phyloP scores from a whole-genome alignment of 2,797 vertebrate genomes.

The Siniperca obscura region DNA sequence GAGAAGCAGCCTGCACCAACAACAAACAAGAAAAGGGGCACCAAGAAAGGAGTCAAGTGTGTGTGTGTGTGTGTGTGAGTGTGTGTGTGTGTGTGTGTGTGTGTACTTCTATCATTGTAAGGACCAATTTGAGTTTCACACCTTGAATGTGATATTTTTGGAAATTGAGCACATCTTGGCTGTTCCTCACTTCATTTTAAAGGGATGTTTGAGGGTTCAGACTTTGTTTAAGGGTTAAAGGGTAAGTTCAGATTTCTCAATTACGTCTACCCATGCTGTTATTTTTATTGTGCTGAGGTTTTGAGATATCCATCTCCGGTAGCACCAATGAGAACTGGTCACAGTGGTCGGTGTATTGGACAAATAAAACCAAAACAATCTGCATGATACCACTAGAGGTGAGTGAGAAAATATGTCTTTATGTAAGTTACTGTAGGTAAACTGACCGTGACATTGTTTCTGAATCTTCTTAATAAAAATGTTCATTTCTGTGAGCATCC shows the following conservation, averaged over 20 bases:
- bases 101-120: not conserved
- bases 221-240: not conserved
- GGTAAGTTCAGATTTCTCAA: no score
- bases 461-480: no score
- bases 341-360: no score
- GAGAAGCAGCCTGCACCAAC: slow-evolving; percentile 31
- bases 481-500: not conserved
- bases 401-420: no score
- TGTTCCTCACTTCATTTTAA: not conserved
- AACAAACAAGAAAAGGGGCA: no score
- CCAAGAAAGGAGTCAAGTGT: not conserved
- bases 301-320: not conserved
- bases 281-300: not conserved
- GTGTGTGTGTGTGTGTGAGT: not conserved
- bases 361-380: no score
- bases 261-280: no score
- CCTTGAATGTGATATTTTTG: not conserved
- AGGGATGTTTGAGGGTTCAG: not conserved
- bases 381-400: no score
- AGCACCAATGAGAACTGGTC: no score
- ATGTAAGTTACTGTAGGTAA: no score
- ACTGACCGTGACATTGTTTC: no score
- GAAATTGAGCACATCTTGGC: not conserved
- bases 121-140: slow-evolving; percentile 8
- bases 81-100: slow-evolving; percentile 19